Base-by-base conservation (phyloP, 1,140 invertebrate species). In the Diuraphis noxia region DNA sequence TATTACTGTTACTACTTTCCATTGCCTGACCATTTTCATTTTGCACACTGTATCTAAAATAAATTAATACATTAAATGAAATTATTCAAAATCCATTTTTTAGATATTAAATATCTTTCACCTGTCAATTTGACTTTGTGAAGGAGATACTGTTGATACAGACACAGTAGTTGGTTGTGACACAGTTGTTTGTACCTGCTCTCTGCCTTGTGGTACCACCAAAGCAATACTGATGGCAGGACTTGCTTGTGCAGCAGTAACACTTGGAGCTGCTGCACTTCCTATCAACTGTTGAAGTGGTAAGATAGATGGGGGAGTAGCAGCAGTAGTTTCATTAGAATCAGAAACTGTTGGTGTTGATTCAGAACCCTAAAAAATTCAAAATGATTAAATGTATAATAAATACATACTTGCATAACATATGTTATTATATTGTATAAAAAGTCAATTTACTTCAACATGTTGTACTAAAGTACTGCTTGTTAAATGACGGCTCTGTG, bases 101-200 rank as follows among this genome's bases (percentile, higher is more conserved):
- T n/a, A 4, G 30, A 52, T 38, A 56, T 56, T n/a, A 40, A 88
- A 88, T 63, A 88, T 88, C 36, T 30, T 88, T 91, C 72, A 91
- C 89, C 89, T 91, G 36, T 91, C 89, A 38, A 91, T 56, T 91
- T 91, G 89, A 82, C 89, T 91, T 91, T 91, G 89, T 52, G 89
- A 91, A 49, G 89, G 89, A 91, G 89, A 91, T 9, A 91, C 89
- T 9, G 89, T 91, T 52, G 89, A 91, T 52, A 91, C 89, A 43
- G 89, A 91, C 19, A 91, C 89, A 8, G 89, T 91, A 49, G 89
- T 91, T 77, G 40, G 88, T 82, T 91, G 89, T 25, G 89, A 91
- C 25, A 91, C 89, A 46, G 89, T 91, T 41, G 89, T 91, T 81
- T 91, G 89, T 1, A 91, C 89, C 52, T 91, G 89, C 19, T 91